Conservation (phyloP, 2,888 invertebrate species). For the Cybosia mesomella region DNA sequence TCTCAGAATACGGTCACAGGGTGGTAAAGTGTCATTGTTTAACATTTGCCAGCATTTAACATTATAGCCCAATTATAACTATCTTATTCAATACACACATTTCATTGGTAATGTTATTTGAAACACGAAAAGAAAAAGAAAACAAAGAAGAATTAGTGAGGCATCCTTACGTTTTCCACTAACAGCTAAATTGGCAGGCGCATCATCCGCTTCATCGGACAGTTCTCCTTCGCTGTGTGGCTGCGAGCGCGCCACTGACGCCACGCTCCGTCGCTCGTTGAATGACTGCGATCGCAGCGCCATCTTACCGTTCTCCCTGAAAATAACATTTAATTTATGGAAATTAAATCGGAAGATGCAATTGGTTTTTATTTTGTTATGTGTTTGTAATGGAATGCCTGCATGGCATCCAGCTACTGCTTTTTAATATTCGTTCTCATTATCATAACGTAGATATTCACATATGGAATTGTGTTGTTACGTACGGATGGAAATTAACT, state of each 20-base stretch:
- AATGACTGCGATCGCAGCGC: conserved; percentile 84
- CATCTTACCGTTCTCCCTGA: conserved; percentile 84
- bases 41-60: no score
- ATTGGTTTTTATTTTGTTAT: conserved; percentile 39
- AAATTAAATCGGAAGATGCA: conserved; percentile 53
- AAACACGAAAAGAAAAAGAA: background rate
- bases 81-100: background rate
- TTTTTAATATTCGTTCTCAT: conserved; percentile 23
- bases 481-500: background rate
- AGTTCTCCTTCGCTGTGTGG: conserved; percentile 84
- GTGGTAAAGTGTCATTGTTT: no score
- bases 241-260: conserved; percentile 75
- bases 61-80: no score
- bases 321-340: conserved; percentile 56
- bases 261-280: conserved; percentile 77
- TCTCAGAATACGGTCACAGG: no score
- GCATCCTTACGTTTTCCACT: conserved; percentile 73
- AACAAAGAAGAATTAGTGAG: background rate
- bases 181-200: conserved; percentile 67
- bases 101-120: conserved; percentile 19
- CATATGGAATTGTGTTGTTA: background rate
- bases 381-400: conserved; percentile 40
- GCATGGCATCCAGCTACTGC: conserved; percentile 42
- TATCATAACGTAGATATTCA: background rate
- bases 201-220: conserved; percentile 76